phyloP scores from a whole-genome alignment of 2,797 vertebrate genomes.

The Cottoperca gobio region DNA sequence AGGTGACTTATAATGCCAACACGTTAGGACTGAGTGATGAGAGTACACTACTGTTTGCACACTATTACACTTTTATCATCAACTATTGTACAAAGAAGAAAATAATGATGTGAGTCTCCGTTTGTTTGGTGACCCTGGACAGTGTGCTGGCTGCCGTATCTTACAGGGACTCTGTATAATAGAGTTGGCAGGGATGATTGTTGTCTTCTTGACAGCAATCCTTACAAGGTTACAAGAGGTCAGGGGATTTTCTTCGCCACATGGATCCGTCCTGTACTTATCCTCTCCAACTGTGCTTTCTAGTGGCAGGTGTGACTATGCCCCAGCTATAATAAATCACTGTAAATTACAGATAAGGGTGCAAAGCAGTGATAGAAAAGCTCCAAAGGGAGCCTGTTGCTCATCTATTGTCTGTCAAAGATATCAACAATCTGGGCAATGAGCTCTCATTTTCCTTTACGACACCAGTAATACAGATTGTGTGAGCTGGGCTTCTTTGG shows the following conservation, averaged over 20 bases:
- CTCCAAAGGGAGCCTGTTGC: constrained; percentile 25
- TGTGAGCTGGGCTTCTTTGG: constrained; percentile 42
- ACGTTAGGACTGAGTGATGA: too few relatives aligned
- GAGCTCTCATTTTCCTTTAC: constrained; percentile 37
- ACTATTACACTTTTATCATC: too few relatives aligned
- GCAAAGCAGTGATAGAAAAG: constrained; percentile 40
- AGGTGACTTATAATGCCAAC: too few relatives aligned
- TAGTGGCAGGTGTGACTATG: constrained; percentile 36
- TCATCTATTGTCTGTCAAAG: constrained; percentile 54
- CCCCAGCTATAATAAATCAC: constrained; percentile 17
- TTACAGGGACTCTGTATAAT: constrained; percentile 22
- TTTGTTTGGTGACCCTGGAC: constrained; percentile 33
- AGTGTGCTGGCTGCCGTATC: constrained; percentile 7
- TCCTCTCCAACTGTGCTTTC: constrained; percentile 43
- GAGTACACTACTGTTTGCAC: too few relatives aligned
- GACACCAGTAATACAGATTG: constrained; percentile 26
- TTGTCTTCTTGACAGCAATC: constrained; percentile 51
- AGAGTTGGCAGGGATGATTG: constrained; percentile 25
- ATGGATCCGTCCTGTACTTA: constrained; percentile 15
- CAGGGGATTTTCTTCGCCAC: constrained; percentile 33
- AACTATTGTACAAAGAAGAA: too few relatives aligned
- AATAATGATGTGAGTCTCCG: neutral
- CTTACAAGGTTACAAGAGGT: constrained; percentile 44
- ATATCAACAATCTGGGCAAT: constrained; percentile 34
- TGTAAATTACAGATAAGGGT: constrained; percentile 23